Conservation (phyloP, 2,888 invertebrate genomes). For the Orthosia gracilis region DNA sequence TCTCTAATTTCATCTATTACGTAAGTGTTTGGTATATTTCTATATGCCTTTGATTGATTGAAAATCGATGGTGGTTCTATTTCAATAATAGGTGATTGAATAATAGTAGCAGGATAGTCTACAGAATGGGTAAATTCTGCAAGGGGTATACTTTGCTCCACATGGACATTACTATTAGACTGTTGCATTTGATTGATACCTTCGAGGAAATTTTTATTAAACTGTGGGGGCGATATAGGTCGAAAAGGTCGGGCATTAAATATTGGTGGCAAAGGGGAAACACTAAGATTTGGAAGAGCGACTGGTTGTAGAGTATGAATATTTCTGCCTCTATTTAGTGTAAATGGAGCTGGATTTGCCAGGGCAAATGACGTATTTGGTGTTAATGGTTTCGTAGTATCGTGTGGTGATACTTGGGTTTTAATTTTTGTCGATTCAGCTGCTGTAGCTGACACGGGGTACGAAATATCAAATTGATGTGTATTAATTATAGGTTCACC, state of each 20-base stretch:
- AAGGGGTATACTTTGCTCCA: constrained; percentile 93
- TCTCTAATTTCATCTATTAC: constrained; percentile 86
- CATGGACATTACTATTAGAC: constrained; percentile 85
- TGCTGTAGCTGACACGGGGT: constrained; percentile 83
- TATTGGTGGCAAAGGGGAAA: constrained; percentile 92
- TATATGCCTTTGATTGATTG: constrained; percentile 84
- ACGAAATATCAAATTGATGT: constrained; percentile 80
- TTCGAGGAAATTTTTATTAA: constrained; percentile 75
- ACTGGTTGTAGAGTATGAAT: constrained; percentile 91
- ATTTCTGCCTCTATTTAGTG: constrained; percentile 85
- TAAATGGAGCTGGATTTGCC: constrained; percentile 87
- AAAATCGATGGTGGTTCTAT: constrained; percentile 82
- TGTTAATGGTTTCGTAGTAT: constrained; percentile 66
- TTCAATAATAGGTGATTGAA: constrained; percentile 93
- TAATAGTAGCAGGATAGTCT: constrained; percentile 93
- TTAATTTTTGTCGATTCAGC: constrained; percentile 86
- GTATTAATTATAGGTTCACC: constrained; percentile 84
- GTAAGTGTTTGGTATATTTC: constrained; percentile 84
- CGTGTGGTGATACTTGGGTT: constrained; percentile 82
- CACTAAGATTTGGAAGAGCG: constrained; percentile 92
- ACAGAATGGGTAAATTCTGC: constrained; percentile 93
- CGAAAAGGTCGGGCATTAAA: constrained; percentile 92
- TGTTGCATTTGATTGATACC: constrained; percentile 81
- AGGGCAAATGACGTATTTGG: constrained; percentile 82
- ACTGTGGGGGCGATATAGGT: constrained; percentile 74